phyloP scores from a whole-genome alignment of 2,113 vertebrate species.

The Mesocricetus auratus region DNA sequence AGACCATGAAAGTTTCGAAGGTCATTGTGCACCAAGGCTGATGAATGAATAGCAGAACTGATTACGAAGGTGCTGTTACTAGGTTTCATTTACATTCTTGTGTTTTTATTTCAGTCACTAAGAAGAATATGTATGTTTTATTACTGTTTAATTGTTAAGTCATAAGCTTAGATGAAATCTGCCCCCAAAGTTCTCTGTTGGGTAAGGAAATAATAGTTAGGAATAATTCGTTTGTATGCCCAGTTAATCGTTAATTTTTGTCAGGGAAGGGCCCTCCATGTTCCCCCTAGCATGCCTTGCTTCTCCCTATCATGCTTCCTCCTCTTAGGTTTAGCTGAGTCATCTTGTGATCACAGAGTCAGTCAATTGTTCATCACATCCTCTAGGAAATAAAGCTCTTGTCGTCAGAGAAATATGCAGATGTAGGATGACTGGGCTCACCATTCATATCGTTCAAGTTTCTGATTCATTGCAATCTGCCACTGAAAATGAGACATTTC shows the following conservation, averaged over 20 bases:
- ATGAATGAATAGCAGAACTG: background rate
- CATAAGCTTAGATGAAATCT: slow-evolving; percentile 48
- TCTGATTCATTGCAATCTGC: slow-evolving; percentile 14
- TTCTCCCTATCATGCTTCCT: slow-evolving; percentile 62
- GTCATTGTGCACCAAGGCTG: background rate
- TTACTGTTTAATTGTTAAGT: slow-evolving; percentile 54
- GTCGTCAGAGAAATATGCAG: background rate
- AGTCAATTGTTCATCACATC: slow-evolving; percentile 63
- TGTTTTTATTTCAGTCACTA: background rate
- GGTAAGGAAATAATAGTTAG: slow-evolving; percentile 71
- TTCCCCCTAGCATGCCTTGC: background rate
- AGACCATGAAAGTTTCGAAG: background rate
- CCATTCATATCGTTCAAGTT: background rate
- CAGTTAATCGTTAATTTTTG: slow-evolving; percentile 66
- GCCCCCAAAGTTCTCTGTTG: slow-evolving; percentile 55
- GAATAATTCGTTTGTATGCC: background rate
- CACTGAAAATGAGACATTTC: background rate
- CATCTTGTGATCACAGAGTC: slow-evolving; percentile 41
- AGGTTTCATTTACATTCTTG: slow-evolving; percentile 26
- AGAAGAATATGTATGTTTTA: background rate
- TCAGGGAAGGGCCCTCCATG: slow-evolving; percentile 46
- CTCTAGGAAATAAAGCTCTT: slow-evolving; percentile 36
- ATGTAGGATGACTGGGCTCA: background rate
- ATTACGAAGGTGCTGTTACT: background rate
- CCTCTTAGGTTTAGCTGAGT: background rate